Evolutionary conservation across 2,113 vertebrate species (phyloP), one percentile per base, ranked within the genome.

Genomic region (Oncorhynchus nerka): DNA sequence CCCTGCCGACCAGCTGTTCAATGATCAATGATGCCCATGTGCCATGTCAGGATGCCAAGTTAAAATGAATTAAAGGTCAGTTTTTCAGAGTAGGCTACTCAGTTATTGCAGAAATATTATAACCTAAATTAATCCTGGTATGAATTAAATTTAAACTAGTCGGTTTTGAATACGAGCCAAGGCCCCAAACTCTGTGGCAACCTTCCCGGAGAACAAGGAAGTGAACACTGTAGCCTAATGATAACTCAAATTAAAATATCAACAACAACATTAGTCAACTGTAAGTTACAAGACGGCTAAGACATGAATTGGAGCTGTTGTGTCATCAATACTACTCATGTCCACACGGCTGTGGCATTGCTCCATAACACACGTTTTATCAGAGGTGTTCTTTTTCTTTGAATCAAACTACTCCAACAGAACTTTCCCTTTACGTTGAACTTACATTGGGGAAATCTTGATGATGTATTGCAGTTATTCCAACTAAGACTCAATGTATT

Each of bases 291-390:
- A 34, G 34, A 34, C 0, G 39, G 39, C 39, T 11, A 45, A 45
- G 39, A 45, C 9, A 45, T 45, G 39, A 45, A 45, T 45, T 45
- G 55, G 55, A 57, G 55, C 1, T 57, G 13, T 57, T 7, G 15
- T 57, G 13, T 20, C 13, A 20, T 57, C 55, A 57, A 57, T 57
- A 57, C 39, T 57, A 15, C 48, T 64, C 12, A 30, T 22, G 51
- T 24, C 89, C 90, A 86, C 74, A 4, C 67, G 89, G 81, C 88
- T 89, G 84, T 69, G 83, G 74, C 87, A 86, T 88, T 82, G 86
- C 72, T 75, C 81, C 75, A 81, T 4, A 1, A 68, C 34, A 66
- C 1, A 75, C 26, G 28, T 6, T 28, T 45, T 59, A 28, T 49
- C 30, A 45, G 57, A 73, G 49, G 26, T 71, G 65, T 70, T 68